Conservation (phyloP, 2,797 vertebrate genomes). For the Sebastes hubbsi region DNA sequence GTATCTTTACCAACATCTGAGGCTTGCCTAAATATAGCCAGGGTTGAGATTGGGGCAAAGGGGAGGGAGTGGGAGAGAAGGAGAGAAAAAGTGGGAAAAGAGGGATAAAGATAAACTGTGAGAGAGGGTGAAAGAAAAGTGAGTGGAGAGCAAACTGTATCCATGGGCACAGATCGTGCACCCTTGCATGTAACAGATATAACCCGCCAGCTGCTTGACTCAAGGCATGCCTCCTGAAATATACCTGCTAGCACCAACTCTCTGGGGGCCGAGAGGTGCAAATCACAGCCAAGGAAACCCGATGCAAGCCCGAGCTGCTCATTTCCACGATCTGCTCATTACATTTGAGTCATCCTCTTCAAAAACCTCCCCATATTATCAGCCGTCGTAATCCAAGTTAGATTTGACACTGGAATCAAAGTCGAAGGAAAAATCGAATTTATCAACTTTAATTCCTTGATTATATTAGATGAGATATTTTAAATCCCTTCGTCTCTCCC, state of each 20-base stretch:
- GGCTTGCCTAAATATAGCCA: conserved; percentile 60
- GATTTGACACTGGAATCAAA: conserved; percentile 25
- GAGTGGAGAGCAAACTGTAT: neutral
- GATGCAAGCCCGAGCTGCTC: conserved; percentile 5
- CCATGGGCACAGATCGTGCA: conserved; percentile 10
- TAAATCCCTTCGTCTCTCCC: neutral
- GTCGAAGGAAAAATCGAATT: neutral
- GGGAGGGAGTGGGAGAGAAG: neutral
- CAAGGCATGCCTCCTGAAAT: conserved; percentile 60
- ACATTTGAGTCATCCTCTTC: conserved; percentile 28
- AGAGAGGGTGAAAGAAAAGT: neutral
- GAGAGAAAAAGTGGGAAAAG: neutral
- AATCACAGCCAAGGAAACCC: conserved; percentile 52
- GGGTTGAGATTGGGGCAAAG: neutral
- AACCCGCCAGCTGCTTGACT: conserved; percentile 55
- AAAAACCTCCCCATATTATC: conserved; percentile 6
- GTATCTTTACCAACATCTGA: conserved; percentile 24
- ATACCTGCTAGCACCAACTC: conserved; percentile 60
- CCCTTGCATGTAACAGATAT: conserved; percentile 53
- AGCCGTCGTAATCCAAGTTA: conserved; percentile 7
- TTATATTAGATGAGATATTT: conserved; percentile 12
- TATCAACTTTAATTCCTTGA: neutral
- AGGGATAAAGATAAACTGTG: neutral
- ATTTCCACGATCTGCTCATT: conserved; percentile 41
- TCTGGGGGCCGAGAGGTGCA: conserved; percentile 13